These are phyloP conservation scores for Tenthredo scrophulariae DNA, from an alignment of 2,888 invertebrate species.

Conservation along the genomic window DNA sequence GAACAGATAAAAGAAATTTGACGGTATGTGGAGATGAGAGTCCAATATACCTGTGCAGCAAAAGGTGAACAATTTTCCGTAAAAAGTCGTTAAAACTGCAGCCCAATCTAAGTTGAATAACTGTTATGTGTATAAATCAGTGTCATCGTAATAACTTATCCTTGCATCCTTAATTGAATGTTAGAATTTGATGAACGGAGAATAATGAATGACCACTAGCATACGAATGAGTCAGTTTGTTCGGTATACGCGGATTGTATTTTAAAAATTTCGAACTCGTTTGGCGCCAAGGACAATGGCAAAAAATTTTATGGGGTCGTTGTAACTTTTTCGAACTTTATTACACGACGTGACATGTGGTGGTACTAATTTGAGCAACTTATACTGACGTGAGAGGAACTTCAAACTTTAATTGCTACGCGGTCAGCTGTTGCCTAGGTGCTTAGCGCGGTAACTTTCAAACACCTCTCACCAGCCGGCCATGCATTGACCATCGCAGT, in stretches of 20 bases:
- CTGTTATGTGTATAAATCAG: background rate
- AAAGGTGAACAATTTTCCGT: background rate
- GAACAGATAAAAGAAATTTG: too few relatives aligned
- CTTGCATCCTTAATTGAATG: too few relatives aligned
- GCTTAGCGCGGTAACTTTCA: constrained; percentile 17
- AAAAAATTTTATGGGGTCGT: background rate
- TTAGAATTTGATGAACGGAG: background rate
- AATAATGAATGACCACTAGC: background rate
- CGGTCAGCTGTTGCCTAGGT: background rate
- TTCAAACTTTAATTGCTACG: background rate
- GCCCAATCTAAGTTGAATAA: background rate
- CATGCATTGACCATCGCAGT: background rate
- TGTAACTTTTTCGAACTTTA: background rate
- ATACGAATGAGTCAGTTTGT: too few relatives aligned
- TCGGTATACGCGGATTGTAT: background rate
- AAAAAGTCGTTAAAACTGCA: background rate
- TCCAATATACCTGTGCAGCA: too few relatives aligned
- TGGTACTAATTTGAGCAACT: background rate
- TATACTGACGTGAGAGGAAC: too few relatives aligned
- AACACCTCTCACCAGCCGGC: background rate
- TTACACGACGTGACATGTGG: background rate
- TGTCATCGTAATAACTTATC: background rate
- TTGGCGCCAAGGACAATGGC: background rate
- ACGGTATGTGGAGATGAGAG: too few relatives aligned
- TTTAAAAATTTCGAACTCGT: background rate